Percentiles rank a stretch among this genome's conserved stretches.
These are phyloP conservation scores for Electrophaes corylata DNA, from an alignment of 2,888 invertebrate genomes.

Conservation along the genomic window DNA sequence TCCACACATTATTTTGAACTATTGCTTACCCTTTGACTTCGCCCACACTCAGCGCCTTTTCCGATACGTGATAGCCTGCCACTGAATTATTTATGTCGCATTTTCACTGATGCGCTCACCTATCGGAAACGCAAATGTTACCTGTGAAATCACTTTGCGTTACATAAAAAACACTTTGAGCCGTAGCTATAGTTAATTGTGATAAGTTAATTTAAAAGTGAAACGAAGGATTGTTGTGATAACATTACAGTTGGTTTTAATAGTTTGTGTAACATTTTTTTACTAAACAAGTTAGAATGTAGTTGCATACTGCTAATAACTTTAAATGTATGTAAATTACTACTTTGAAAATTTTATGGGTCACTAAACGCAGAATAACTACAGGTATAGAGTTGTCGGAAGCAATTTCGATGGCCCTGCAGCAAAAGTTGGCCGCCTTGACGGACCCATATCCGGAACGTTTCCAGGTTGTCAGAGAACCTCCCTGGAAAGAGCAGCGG, in stretches of 20 bases:
- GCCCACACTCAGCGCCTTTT: constrained; percentile 25
- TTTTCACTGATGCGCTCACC: constrained; percentile 62
- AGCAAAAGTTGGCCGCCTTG: constrained; percentile 66
- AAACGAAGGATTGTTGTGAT: too few relatives aligned
- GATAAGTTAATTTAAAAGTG: background rate
- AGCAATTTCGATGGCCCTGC: constrained; percentile 66
- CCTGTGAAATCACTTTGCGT: constrained; percentile 47
- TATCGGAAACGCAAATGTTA: constrained; percentile 58
- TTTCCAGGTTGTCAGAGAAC: constrained; percentile 70
- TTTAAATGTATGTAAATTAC: background rate
- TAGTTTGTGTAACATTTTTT: too few relatives aligned
- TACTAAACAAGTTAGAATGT: background rate
- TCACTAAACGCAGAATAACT: constrained; percentile 27
- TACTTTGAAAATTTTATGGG: constrained; percentile 1
- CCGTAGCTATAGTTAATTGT: background rate
- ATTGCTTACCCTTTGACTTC: constrained; percentile 22
- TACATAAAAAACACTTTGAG: constrained; percentile 61
- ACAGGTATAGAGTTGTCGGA: constrained; percentile 60
- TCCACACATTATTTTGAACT: constrained; percentile 19
- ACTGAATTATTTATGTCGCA: constrained; percentile 65
- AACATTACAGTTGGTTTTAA: too few relatives aligned
- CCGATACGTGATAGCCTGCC: constrained; percentile 45
- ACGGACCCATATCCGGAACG: constrained; percentile 78
- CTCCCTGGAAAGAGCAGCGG: constrained; percentile 74
- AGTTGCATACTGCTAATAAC: background rate